Evolutionary conservation across 2,888 invertebrate genomes (phyloP).

Genomic region (Leptura quadrifasciata): DNA sequence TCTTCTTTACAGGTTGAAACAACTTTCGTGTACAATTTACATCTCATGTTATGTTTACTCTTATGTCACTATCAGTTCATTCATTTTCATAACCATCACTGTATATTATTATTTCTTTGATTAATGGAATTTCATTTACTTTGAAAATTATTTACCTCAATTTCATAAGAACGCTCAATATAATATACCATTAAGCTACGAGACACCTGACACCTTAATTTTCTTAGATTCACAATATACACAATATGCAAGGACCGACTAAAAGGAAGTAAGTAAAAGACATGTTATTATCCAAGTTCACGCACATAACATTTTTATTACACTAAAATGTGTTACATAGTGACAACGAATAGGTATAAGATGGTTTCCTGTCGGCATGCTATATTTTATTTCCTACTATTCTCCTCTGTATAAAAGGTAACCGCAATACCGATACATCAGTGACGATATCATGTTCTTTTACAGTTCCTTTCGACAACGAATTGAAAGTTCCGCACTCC

Average conservation of each 20-base stretch:
- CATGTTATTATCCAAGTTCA: constrained; percentile 33
- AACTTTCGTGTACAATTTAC: no score
- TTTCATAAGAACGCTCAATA: background rate
- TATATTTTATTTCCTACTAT: constrained; percentile 39
- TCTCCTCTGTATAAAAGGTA: constrained; percentile 21
- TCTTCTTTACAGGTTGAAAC: no score
- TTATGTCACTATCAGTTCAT: no score
- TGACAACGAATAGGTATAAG: constrained; percentile 44
- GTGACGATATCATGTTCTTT: constrained; percentile 49
- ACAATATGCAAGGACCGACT: constrained; percentile 39
- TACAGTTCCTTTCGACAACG: constrained; percentile 46
- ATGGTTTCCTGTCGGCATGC: constrained; percentile 52
- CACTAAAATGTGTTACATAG: constrained; percentile 44
- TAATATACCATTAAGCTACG: background rate
- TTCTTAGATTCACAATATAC: background rate
- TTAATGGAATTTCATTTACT: background rate
- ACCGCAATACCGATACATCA: constrained; percentile 46
- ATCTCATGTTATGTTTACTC: no score
- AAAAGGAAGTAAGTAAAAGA: constrained; percentile 34
- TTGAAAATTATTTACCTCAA: background rate
- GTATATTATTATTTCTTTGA: no score
- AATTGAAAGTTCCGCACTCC: constrained; percentile 56
- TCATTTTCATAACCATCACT: no score
- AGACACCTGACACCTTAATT: background rate
- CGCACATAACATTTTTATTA: constrained; percentile 47